Percentiles rank a stretch among this genome's conserved stretches.
These are phyloP conservation scores for Camptogramma bilineatum DNA, from an alignment of 2,888 invertebrate genomes.

Conservation along the genomic window DNA sequence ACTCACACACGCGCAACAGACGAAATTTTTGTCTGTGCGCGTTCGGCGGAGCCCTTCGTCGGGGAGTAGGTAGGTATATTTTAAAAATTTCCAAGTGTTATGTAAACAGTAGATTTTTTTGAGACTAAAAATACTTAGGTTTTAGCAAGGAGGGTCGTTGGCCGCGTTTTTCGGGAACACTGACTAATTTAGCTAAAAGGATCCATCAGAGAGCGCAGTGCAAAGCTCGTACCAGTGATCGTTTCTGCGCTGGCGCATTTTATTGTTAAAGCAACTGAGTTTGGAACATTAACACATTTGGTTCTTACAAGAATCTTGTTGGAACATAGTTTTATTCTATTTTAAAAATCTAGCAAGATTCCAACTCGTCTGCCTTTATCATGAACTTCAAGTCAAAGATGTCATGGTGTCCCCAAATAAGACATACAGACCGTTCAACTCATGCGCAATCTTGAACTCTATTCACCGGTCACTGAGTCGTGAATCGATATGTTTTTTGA, in stretches of 20 bases:
- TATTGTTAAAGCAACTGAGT: conserved; percentile 47
- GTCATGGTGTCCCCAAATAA: conserved; percentile 27
- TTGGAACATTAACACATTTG: neutral
- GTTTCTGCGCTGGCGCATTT: conserved; percentile 59
- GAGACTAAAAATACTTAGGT: conserved; percentile 80
- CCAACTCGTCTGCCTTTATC: conserved; percentile 6
- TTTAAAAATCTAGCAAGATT: conserved; percentile 4
- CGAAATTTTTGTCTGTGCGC: conserved; percentile 77
- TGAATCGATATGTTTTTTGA: conserved; percentile 35
- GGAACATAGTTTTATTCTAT: neutral
- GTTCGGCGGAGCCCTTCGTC: conserved; percentile 71
- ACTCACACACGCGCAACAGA: conserved; percentile 69
- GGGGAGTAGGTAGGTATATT: conserved; percentile 65
- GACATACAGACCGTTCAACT: conserved; percentile 35
- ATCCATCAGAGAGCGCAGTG: conserved; percentile 58
- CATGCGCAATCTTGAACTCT: conserved; percentile 36
- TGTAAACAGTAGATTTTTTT: conserved; percentile 80
- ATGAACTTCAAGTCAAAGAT: conserved; percentile 1
- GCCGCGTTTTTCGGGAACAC: conserved; percentile 81
- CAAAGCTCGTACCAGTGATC: conserved; percentile 56
- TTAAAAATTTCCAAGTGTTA: conserved; percentile 78
- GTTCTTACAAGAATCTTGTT: conserved; percentile 20
- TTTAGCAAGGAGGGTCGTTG: conserved; percentile 74
- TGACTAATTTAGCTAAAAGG: conserved; percentile 80
- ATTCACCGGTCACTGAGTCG: conserved; percentile 22